Conservation (phyloP, 2,113 vertebrate genomes). For the Neolamprologus sp. region DNA sequence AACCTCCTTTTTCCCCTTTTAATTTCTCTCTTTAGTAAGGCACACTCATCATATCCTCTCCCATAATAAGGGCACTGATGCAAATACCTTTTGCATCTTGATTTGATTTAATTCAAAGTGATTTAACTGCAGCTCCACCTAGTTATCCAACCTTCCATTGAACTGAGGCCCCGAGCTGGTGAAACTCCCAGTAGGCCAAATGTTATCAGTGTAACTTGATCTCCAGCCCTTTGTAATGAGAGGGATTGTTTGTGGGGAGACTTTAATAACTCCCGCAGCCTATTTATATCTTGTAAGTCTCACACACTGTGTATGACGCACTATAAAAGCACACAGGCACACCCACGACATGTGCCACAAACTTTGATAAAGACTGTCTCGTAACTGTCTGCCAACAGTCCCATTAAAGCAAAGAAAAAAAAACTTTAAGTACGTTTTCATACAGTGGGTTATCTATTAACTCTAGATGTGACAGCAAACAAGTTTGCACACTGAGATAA, state of each 20-base stretch:
- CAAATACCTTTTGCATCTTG: not conserved
- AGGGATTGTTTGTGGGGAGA: conserved; percentile 41
- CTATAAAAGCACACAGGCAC: not conserved
- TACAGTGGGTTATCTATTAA: not conserved
- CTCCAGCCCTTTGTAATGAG: conserved; percentile 24
- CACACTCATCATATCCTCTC: not conserved
- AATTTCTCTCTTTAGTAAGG: not conserved
- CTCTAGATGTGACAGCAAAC: not conserved
- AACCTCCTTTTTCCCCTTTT: not conserved
- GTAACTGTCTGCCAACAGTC: not conserved
- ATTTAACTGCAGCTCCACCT: not conserved
- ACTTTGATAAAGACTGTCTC: not conserved
- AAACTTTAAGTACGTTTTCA: fast-evolving
- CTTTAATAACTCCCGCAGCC: conserved; percentile 43
- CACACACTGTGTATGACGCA: conserved; percentile 15
- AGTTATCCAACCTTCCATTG: not conserved
- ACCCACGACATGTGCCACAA: not conserved
- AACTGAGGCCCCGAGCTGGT: not conserved
- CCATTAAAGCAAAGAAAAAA: not conserved
- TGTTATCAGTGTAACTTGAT: conserved; percentile 38
- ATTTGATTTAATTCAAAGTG: not conserved
- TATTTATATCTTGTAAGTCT: conserved; percentile 40
- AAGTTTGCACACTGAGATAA: not conserved
- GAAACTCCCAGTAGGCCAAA: conserved; percentile 6
- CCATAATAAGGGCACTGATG: not conserved